phyloP scores from a whole-genome alignment of 2,888 invertebrate genomes.

The Diloba caeruleocephala region DNA sequence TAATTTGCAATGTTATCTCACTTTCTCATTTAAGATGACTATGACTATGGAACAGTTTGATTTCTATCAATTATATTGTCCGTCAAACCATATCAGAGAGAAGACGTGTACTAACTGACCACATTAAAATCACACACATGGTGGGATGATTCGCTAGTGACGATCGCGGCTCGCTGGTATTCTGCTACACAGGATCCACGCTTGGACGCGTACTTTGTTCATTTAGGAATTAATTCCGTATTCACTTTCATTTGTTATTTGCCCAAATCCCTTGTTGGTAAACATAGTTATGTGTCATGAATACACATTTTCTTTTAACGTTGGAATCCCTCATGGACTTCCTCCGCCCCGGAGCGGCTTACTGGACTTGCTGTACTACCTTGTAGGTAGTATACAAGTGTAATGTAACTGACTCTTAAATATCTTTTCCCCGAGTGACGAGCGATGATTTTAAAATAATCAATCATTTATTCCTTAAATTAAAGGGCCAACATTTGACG shows the following conservation, averaged over 20 bases:
- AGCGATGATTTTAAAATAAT: no score
- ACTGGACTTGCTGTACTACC: no score
- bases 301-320: conserved; percentile 2
- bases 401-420: no score
- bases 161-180: no score
- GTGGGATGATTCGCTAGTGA: conserved; percentile 37
- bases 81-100: conserved; percentile 40
- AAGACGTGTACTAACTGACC: conserved; percentile 40
- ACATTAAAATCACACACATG: conserved; percentile 42
- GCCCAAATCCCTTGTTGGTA: conserved; percentile 54
- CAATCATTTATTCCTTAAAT: no score
- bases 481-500: no score
- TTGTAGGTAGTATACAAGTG: no score
- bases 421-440: no score
- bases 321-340: no score
- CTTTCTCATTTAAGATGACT: conserved; percentile 69
- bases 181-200: conserved; percentile 78
- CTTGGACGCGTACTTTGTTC: conserved; percentile 81
- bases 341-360: no score
- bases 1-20: conserved; percentile 62
- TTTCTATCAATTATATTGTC: conserved; percentile 55
- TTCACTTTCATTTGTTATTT: conserved; percentile 80
- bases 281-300: conserved; percentile 31
- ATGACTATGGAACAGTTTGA: conserved; percentile 55
- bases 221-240: conserved; percentile 69